phyloP scores from a whole-genome alignment of 2,888 invertebrate genomes.

The Coleophora deauratella region DNA sequence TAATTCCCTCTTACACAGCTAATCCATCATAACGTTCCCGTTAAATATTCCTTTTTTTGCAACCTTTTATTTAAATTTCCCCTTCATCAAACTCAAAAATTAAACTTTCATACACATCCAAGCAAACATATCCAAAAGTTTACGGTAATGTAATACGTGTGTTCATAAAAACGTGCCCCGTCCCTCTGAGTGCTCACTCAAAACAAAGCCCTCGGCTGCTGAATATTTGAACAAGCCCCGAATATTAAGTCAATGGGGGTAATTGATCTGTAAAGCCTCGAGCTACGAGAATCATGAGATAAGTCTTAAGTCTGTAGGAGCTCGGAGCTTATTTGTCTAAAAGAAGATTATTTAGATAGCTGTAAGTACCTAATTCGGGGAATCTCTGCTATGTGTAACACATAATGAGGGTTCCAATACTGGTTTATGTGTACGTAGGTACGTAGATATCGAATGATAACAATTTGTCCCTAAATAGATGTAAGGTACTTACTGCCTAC shows the following conservation, averaged over 20 bases:
- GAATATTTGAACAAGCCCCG: conserved; percentile 68
- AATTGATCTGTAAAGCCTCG: conserved; percentile 62
- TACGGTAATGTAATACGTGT: conserved; percentile 59
- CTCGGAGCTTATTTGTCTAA: conserved; percentile 22
- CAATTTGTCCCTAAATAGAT: too few relatives aligned
- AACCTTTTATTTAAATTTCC: too few relatives aligned
- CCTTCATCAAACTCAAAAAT: too few relatives aligned
- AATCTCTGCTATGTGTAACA: too few relatives aligned
- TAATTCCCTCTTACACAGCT: too few relatives aligned
- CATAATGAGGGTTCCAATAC: too few relatives aligned
- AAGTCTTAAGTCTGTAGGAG: conserved; percentile 48
- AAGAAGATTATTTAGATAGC: conserved; percentile 3
- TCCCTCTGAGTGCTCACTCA: conserved; percentile 50
- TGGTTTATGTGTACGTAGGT: too few relatives aligned
- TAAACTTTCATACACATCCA: too few relatives aligned
- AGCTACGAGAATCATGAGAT: conserved; percentile 38
- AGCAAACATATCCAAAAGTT: conserved; percentile 26
- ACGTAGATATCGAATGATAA: too few relatives aligned
- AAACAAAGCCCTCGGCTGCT: conserved; percentile 61
- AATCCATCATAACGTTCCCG: too few relatives aligned
- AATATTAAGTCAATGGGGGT: conserved; percentile 72
- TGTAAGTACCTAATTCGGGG: neutral
- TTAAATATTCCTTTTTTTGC: neutral
- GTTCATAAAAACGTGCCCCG: conserved; percentile 56
- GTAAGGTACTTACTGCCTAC: too few relatives aligned